phyloP scores from a whole-genome alignment of 2,888 invertebrate genomes.

The Drymonia ruficornis region DNA sequence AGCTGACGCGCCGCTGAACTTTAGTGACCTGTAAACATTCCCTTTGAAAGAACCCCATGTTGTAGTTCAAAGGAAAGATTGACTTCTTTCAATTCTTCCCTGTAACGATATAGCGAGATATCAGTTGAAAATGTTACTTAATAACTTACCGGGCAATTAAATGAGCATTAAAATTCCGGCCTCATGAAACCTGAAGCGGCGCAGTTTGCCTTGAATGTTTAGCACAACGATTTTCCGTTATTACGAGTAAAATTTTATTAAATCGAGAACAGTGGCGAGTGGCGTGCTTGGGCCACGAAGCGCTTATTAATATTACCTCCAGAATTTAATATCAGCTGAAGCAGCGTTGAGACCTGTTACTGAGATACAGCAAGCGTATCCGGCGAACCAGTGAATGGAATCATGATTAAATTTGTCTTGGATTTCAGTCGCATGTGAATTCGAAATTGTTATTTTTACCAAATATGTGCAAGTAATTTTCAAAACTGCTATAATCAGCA shows the following conservation, averaged over 20 bases:
- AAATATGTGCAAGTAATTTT: too few species aligned
- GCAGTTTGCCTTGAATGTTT: slow-evolving; percentile 5
- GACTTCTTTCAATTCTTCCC: too few species aligned
- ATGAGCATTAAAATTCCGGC: neutral
- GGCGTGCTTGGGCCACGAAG: slow-evolving; percentile 17
- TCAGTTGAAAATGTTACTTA: too few species aligned
- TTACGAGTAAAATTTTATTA: slow-evolving; percentile 17
- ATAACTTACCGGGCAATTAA: neutral
- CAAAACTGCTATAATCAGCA: too few species aligned
- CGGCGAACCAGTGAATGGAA: neutral
- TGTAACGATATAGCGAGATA: too few species aligned
- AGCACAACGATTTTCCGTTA: slow-evolving; percentile 13
- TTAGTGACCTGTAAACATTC: too few species aligned
- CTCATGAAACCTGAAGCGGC: neutral
- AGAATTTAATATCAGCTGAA: slow-evolving; percentile 37
- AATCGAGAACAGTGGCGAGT: slow-evolving; percentile 17
- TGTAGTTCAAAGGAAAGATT: too few species aligned
- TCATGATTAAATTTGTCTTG: neutral
- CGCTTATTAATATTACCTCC: slow-evolving; percentile 34
- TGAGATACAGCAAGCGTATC: slow-evolving; percentile 13
- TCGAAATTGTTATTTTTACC: too few species aligned
- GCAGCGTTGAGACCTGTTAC: slow-evolving; percentile 23
- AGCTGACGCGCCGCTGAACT: too few species aligned
- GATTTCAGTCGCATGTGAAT: too few species aligned
- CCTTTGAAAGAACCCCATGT: too few species aligned